These are phyloP conservation scores for Psylliodes chrysocephalus DNA, from an alignment of 2,888 invertebrate species.

Conservation along the genomic window DNA sequence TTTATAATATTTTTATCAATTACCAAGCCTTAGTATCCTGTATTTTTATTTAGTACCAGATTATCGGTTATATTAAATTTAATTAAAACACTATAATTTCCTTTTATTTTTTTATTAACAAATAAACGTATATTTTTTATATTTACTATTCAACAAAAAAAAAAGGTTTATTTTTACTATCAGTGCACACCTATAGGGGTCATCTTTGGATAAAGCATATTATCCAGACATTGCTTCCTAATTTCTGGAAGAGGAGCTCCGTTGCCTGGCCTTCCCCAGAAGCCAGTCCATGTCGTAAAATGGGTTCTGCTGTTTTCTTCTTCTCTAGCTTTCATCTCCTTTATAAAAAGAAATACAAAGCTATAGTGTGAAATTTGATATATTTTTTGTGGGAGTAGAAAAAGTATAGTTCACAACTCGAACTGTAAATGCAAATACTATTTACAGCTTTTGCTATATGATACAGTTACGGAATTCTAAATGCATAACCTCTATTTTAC, in stretches of 20 bases:
- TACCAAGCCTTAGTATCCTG: background rate
- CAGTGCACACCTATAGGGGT: constrained; percentile 52
- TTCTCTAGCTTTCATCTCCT: constrained; percentile 73
- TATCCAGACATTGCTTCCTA: constrained; percentile 57
- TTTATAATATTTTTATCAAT: background rate
- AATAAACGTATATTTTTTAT: too few relatives aligned
- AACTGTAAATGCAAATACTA: too few relatives aligned
- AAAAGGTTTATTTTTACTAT: background rate
- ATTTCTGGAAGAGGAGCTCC: constrained; percentile 64
- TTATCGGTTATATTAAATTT: constrained; percentile 11
- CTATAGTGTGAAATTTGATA: too few relatives aligned
- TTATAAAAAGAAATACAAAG: too few relatives aligned
- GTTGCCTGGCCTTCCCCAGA: constrained; percentile 86
- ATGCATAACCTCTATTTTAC: too few relatives aligned
- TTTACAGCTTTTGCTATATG: too few relatives aligned
- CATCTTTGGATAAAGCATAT: constrained; percentile 59
- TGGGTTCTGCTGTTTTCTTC: constrained; percentile 75
- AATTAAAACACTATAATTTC: background rate
- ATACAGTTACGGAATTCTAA: too few relatives aligned
- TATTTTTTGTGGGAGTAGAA: too few relatives aligned
- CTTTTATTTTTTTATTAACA: too few relatives aligned
- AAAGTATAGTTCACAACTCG: too few relatives aligned
- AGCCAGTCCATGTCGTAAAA: constrained; percentile 78
- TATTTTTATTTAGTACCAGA: constrained; percentile 8
- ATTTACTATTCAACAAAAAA: too few relatives aligned